Base-by-base conservation (phyloP, 2,113 vertebrate species). In the Phaethornis superciliosus region DNA sequence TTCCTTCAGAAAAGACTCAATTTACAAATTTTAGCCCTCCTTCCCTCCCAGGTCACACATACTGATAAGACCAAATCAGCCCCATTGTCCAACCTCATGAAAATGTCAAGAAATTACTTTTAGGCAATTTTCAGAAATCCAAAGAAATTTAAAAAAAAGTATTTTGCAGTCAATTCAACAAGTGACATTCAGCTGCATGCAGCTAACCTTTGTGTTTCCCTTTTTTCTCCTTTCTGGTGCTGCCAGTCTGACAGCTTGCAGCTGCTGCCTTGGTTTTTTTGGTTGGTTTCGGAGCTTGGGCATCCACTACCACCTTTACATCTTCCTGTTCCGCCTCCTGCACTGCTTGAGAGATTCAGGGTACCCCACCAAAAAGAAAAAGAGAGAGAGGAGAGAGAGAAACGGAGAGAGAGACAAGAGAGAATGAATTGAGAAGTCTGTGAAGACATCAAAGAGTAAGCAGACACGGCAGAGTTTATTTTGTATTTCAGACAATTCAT, bases 131-230 rank as follows among this genome's bases (percentile, higher is more conserved):
- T 67, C 62, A 86, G 27, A 35, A 84, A 92, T 68, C 44, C 15
- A 80, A 74, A 87, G 6, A 84, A 54, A 49, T 35, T 35, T 6
- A 10, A 21, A 51, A 90, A 46, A 55, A 46, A 62, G 19, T 6
- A 75, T 40, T 86, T 74, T 84, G 68, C 40, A 88, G 78, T 82
- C 49, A 84, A 40, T 64, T 76, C 81, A 75, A 91, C 47, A 88
- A 88, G 77, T 89, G 85, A 68, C 86, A 89, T 93, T 90, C 71
- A 90, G 93, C 68, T 67, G 27, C 95, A 96, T 97, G 96, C 94
- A 90, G 96, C 99, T 99, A 97, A 99, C 99, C 99, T 99, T 99
- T 99, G 97, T 99, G 98, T 94, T 99, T 99, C 70, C 98, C 99
- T 97, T 98, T 99, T 98, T 98, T 99, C 98, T 99, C 99, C 97